Base-by-base conservation (phyloP, 2,113 vertebrate genomes). In the Mustelus asterias region DNA sequence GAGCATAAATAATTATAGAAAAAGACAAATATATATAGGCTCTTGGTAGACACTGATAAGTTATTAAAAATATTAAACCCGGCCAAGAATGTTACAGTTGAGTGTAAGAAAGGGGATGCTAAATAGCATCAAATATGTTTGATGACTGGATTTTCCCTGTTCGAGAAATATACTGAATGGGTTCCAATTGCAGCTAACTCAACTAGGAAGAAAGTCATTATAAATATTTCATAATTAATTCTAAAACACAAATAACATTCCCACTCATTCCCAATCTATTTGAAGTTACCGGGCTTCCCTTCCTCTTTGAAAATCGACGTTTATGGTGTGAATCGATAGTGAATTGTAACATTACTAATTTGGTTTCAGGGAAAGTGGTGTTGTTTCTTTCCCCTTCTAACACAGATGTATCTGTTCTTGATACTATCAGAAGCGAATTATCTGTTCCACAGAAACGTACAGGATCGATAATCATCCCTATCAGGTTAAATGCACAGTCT, bases 341-440 rank as follows among this genome's bases (percentile, higher is more conserved):
- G 4, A 54, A 54, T 41, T 29, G 44, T 48, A 95, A 60, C 94
- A 95, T 76, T 54, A n/a, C 48, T 72, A 95, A 95, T 95, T 72
- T 72, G 37, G 69, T 16, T 95, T 44, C 69, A 48, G 94, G 14
- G 41, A 95, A 95, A 76, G 69, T 48, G 69, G 67, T 54, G 65
- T 70, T 22, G 4, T 48, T 70, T 70, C n/a, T 70, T 24, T 6
- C 65, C 63, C 37, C 37, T 44, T 69, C 88, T 58, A 67, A 72
- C 93, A 95, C 37, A 69, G 37, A 95, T 95, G 44, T 95, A 95
- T 95, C 48, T 95, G 94, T 4, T 60, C 67, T 69, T 72, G 67
- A 16, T 70, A 72, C 24, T 29, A 70, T 72, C 94, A 33, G 44
- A 54, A 95, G 69, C 69, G 37, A 72, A 95, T 72, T 93, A 67